Conservation (phyloP, 2,888 invertebrate genomes). For the Phymatocera aterrima region DNA sequence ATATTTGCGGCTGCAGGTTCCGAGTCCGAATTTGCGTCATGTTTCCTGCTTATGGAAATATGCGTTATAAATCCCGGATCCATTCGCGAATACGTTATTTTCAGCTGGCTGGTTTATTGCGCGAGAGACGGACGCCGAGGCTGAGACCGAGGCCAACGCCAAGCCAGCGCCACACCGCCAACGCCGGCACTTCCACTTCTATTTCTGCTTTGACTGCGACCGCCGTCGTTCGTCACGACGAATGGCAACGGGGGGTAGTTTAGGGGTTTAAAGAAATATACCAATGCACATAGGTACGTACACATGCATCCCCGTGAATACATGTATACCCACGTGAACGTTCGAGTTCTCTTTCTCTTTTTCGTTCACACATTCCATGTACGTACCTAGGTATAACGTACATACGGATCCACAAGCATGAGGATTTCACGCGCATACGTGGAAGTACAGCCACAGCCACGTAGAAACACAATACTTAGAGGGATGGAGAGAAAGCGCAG, state of each 20-base stretch:
- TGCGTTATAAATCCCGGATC: slow-evolving; percentile 67
- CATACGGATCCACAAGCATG: too few species aligned
- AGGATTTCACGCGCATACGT: too few species aligned
- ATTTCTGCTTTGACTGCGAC: too few species aligned
- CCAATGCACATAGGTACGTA: neutral
- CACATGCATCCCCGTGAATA: neutral
- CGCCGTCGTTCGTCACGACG: too few species aligned
- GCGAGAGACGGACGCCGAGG: slow-evolving; percentile 8
- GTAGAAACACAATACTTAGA: slow-evolving; percentile 13
- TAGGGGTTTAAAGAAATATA: neutral
- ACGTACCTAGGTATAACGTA: too few species aligned
- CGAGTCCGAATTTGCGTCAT: slow-evolving; percentile 58
- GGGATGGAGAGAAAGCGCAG: neutral
- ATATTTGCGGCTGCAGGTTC: slow-evolving; percentile 51
- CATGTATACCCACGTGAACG: neutral
- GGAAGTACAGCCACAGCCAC: too few species aligned
- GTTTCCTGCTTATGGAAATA: slow-evolving; percentile 67
- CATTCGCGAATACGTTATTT: slow-evolving; percentile 70
- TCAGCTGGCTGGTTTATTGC: slow-evolving; percentile 63
- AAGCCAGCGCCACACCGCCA: too few species aligned
- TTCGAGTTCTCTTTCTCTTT: neutral
- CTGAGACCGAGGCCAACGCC: too few species aligned
- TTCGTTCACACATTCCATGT: neutral
- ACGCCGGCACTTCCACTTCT: too few species aligned
- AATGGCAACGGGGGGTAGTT: neutral